Percentiles rank a stretch among this genome's conserved stretches.
These are phyloP conservation scores for Ptiloglossa arizonensis DNA, from an alignment of 1,140 invertebrate species.

Conservation along the genomic window DNA sequence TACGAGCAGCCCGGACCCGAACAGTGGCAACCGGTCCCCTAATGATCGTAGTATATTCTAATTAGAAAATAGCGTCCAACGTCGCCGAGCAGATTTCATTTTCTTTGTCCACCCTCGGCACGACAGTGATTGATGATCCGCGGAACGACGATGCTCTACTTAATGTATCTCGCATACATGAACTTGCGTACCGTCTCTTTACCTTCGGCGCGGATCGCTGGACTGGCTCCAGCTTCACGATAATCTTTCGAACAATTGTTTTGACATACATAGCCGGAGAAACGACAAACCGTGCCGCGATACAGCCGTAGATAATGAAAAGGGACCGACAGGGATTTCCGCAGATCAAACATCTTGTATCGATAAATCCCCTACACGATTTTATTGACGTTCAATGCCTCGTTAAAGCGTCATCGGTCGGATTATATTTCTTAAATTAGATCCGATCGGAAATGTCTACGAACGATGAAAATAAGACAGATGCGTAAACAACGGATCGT, in stretches of 20 bases:
- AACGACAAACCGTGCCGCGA: slow-evolving; percentile 33
- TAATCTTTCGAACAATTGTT: slow-evolving; percentile 51
- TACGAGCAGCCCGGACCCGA: neutral
- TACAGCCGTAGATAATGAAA: slow-evolving; percentile 22
- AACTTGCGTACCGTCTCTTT: slow-evolving; percentile 7
- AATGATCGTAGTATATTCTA: neutral
- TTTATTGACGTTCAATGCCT: neutral
- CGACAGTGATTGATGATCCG: slow-evolving; percentile 38
- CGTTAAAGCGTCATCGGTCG: neutral
- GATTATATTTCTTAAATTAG: neutral
- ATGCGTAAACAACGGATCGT: too few species aligned
- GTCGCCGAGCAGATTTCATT: slow-evolving; percentile 6
- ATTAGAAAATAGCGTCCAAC: slow-evolving; percentile 16
- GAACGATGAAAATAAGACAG: too few species aligned
- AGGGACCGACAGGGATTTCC: slow-evolving; percentile 27
- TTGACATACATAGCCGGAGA: slow-evolving; percentile 45
- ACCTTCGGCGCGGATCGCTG: slow-evolving; percentile 26
- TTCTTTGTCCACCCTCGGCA: slow-evolving; percentile 1
- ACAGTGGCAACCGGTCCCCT: neutral
- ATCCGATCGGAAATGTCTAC: too few species aligned
- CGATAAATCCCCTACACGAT: neutral
- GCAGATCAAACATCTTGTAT: slow-evolving; percentile 18
- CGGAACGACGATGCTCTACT: slow-evolving; percentile 37
- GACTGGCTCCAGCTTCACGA: slow-evolving; percentile 11
- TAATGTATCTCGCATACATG: slow-evolving; percentile 13